A percentile compares a stretch with the other conserved stretches of the same genome.
Conservation (phyloP, 2,113 vertebrate genomes). For the Pholis gunnellus region DNA sequence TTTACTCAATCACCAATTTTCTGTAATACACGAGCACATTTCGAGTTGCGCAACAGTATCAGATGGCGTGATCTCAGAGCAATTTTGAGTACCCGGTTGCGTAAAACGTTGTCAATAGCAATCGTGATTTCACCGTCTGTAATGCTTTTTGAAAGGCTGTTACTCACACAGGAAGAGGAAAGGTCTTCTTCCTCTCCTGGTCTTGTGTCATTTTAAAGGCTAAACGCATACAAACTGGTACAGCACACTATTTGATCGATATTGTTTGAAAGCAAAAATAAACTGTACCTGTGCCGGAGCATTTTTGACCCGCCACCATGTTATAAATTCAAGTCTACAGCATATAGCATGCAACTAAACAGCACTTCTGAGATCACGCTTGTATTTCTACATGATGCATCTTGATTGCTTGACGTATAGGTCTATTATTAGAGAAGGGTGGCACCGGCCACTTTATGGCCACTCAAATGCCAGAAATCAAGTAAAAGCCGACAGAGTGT, state of each 20-base stretch:
- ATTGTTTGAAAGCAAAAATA: neutral
- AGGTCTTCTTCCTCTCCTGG: neutral
- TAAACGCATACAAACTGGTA: neutral
- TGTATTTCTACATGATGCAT: neutral
- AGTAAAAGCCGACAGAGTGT: conserved; percentile 45
- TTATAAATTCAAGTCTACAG: no score
- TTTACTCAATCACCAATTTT: conserved; percentile 17
- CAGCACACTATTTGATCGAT: neutral
- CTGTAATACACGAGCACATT: neutral
- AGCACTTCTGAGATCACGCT: neutral
- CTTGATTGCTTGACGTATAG: conserved; percentile 1
- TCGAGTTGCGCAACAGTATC: conserved; percentile 5
- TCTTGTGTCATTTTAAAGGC: neutral
- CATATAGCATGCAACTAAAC: neutral
- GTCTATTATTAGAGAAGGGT: conserved; percentile 14
- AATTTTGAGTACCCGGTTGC: neutral
- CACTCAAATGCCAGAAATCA: conserved; percentile 47
- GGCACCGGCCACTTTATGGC: conserved; percentile 24
- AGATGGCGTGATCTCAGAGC: neutral
- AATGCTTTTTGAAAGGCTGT: neutral
- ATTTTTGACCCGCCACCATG: neutral
- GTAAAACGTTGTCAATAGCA: neutral
- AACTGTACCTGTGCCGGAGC: neutral
- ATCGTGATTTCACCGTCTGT: neutral
- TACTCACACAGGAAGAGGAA: neutral